These are phyloP conservation scores for Electrophaes corylata DNA, from an alignment of 2,888 invertebrate genomes.

Conservation along the genomic window DNA sequence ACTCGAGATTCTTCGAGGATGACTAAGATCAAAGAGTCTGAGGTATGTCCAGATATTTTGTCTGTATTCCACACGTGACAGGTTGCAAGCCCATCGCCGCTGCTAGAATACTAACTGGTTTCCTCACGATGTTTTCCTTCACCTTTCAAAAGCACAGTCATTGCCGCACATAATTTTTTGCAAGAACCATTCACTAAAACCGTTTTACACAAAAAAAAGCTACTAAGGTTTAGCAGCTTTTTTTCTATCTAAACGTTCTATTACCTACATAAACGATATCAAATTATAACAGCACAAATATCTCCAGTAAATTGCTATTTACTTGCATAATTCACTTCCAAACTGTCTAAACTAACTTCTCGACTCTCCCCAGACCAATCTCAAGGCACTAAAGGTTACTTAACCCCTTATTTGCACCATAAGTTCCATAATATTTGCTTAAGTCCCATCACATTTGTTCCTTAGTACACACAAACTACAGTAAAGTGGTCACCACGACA, in stretches of 20 bases:
- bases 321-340: constrained; percentile 1
- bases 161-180: too few relatives aligned
- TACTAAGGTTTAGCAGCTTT: too few relatives aligned
- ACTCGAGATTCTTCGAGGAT: too few relatives aligned
- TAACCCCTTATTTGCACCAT: constrained; percentile 29
- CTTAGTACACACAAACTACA: constrained; percentile 26
- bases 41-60: too few relatives aligned
- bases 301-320: constrained; percentile 1
- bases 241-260: not conserved
- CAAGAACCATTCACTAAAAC: too few relatives aligned
- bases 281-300: not conserved
- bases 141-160: too few relatives aligned
- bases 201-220: too few relatives aligned
- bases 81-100: too few relatives aligned
- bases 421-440: constrained; percentile 18
- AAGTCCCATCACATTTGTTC: constrained; percentile 21
- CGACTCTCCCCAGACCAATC: constrained; percentile 19
- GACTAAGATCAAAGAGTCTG: too few relatives aligned
- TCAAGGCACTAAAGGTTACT: constrained; percentile 29
- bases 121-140: too few relatives aligned
- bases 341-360: constrained; percentile 10
- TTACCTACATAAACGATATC: not conserved
- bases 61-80: too few relatives aligned
- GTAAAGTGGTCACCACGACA: constrained; percentile 52
- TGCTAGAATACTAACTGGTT: too few relatives aligned